These are phyloP conservation scores for Drosophila ezoana DNA, from an alignment of 2,888 invertebrate species.

Conservation along the genomic window DNA sequence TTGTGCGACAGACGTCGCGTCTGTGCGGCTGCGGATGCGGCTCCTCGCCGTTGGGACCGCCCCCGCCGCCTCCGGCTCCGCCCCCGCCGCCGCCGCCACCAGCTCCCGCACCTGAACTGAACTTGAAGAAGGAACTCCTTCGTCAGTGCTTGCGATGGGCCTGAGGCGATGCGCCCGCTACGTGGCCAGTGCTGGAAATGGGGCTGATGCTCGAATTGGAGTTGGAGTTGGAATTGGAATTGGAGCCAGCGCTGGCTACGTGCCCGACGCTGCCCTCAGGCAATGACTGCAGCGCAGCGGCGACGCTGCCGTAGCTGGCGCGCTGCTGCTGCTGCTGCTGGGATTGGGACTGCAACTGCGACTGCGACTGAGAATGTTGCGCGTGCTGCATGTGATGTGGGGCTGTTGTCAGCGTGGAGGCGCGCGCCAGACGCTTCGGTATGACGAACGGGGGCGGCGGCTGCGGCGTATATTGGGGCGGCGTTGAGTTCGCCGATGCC, in stretches of 20 bases:
- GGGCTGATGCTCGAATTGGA: constrained; percentile 22
- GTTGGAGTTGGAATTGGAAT: constrained; percentile 31
- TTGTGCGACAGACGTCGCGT: constrained; percentile 82
- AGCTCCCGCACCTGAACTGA: constrained; percentile 42
- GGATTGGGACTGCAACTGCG: constrained; percentile 14
- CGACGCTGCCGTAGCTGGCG: constrained; percentile 75
- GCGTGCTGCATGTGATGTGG: constrained; percentile 20
- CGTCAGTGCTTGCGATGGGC: constrained; percentile 84
- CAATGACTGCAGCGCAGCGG: constrained; percentile 68
- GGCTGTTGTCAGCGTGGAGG: constrained; percentile 72
- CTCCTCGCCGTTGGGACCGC: constrained; percentile 74
- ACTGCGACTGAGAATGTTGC: constrained; percentile 21
- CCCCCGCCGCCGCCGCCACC: constrained; percentile 37
- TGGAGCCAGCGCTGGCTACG: constrained; percentile 42
- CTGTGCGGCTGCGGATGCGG: constrained; percentile 69
- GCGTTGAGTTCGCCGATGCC: constrained; percentile 84
- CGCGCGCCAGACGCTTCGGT: constrained; percentile 83
- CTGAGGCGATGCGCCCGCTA: constrained; percentile 71
- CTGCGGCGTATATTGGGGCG: constrained; percentile 84
- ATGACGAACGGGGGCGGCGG: constrained; percentile 85
- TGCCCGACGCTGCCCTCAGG: constrained; percentile 51
- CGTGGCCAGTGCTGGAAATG: constrained; percentile 36
- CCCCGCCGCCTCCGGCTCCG: constrained; percentile 61
- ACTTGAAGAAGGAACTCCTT: constrained; percentile 84
- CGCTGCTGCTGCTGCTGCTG: constrained; percentile 62